Evolutionary conservation across 2,888 invertebrate species (phyloP), one percentile per base, ranked within the genome.

Genomic region (Phaonia tiefii): DNA sequence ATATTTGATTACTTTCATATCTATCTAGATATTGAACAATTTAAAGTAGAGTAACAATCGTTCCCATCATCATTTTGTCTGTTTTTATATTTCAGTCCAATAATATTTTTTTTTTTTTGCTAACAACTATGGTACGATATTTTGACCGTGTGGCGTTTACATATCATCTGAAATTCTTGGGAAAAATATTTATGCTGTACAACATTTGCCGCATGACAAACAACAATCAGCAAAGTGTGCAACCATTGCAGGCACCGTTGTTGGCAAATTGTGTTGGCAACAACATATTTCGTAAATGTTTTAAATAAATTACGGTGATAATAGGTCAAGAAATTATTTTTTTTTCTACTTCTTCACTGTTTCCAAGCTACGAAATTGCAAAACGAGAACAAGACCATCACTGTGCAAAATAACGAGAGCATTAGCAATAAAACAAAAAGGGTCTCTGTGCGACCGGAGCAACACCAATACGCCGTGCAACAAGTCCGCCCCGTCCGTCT

Each of bases 241-340:
- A 65, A 72, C 46, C 56, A 46, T n/a, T 31, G 8, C 31, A 5
- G 58, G 75, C 54, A 25, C 75, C 49, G 69, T 65, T 76, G 56
- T 49, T 31, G 31, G 56, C 44, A 13, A 56, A 51, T 51, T 69
- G 51, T n/a, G 22, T 75, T 56, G 63, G 46, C 39, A 46, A 31
- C 31, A 56, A 76, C 70, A 74, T 58, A 58, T 80, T 73, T 80
- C 72, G 15, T 31, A 78, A 78, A 75, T 69, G 67, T 63, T 78
- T 81, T 65, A 81, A 81, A 81, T 81, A 81, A 81, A 81, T 81
- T 81, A 81, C 72, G 22, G 81, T 70, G 81, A 81, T 81, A 81
- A 81, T 81, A 71, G 81, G 81, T 81, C 81, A 81, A 72, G 69
- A 58, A 75, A 78, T 75, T 75, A 69, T 81, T 81, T 75, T 63